Evolutionary conservation across 2,113 vertebrate genomes (phyloP).

Genomic region (Ramphastos sulfuratus): DNA sequence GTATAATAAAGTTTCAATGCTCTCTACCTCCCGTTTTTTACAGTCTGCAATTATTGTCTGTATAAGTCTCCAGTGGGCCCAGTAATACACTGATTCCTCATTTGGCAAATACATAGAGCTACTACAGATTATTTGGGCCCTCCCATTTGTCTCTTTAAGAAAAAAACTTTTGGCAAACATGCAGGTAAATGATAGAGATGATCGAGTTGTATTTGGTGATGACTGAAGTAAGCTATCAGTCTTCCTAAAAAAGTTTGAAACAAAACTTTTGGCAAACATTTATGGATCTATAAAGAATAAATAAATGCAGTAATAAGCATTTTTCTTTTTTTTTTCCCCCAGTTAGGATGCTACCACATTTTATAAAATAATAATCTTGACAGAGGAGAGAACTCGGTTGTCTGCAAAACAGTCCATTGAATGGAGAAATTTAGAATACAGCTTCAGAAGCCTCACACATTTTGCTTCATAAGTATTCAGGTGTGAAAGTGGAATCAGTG

Average conservation of each 20-base stretch:
- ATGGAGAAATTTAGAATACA: not conserved
- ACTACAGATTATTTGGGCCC: not conserved
- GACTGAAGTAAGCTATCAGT: no score
- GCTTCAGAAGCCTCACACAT: not conserved
- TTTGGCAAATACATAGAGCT: not conserved
- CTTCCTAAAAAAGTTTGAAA: no score
- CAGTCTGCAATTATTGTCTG: not conserved
- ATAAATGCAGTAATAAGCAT: not conserved
- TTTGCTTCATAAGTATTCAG: constrained; percentile 25
- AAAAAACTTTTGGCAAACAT: not conserved
- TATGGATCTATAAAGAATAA: not conserved
- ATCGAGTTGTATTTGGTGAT: no score
- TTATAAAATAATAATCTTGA: not conserved
- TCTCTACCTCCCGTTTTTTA: not conserved
- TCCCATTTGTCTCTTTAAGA: not conserved
- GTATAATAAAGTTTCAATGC: not conserved
- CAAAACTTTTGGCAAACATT: not conserved
- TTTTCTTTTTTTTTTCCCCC: not conserved
- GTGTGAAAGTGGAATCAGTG: not conserved
- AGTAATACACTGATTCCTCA: not conserved
- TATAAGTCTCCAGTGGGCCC: not conserved
- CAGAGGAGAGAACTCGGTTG: not conserved
- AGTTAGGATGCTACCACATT: not conserved
- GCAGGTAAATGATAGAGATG: no score
- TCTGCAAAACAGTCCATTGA: not conserved